Evolutionary conservation across 2,113 vertebrate genomes (phyloP).

Genomic region (Thalassoma bifasciatum): DNA sequence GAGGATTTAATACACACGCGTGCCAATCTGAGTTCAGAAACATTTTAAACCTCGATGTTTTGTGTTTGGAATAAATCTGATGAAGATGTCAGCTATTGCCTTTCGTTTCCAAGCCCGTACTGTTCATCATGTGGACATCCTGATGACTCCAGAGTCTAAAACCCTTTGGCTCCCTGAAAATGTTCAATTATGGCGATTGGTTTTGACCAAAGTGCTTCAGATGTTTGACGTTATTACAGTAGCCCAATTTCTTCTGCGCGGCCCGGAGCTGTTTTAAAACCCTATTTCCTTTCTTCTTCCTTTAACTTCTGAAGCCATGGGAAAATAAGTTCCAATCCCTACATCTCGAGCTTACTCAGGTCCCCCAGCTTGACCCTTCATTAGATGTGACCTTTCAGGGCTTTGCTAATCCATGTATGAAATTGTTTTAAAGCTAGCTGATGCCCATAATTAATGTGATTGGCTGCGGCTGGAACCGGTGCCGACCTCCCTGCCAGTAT

Average conservation of each 20-base stretch:
- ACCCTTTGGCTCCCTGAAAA: conserved; percentile 21
- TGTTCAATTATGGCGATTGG: conserved; percentile 11
- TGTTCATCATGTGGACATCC: too few relatives aligned
- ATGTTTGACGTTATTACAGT: conserved; percentile 36
- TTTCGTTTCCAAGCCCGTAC: too few relatives aligned
- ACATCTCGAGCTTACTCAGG: conserved; percentile 48
- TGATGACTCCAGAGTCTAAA: conserved; percentile 36
- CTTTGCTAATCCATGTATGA: conserved; percentile 78
- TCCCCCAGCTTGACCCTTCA: conserved; percentile 70
- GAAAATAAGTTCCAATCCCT: conserved; percentile 53
- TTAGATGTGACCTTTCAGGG: conserved; percentile 70
- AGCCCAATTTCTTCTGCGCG: conserved; percentile 19
- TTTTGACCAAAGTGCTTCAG: conserved; percentile 25
- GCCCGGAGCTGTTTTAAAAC: conserved; percentile 25
- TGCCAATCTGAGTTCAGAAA: not conserved
- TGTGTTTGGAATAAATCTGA: not conserved
- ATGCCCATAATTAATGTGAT: conserved; percentile 69
- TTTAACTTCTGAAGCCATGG: conserved; percentile 24
- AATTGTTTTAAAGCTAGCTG: conserved; percentile 78
- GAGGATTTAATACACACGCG: not conserved
- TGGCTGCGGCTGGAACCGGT: conserved; percentile 54
- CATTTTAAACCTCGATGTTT: not conserved
- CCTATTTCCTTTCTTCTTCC: conserved; percentile 20
- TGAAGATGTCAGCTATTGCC: too few relatives aligned
- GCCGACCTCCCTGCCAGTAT: conserved; percentile 56